Evolutionary conservation across 2,888 invertebrate species (phyloP).

Genomic region (Argyra leucocephala): DNA sequence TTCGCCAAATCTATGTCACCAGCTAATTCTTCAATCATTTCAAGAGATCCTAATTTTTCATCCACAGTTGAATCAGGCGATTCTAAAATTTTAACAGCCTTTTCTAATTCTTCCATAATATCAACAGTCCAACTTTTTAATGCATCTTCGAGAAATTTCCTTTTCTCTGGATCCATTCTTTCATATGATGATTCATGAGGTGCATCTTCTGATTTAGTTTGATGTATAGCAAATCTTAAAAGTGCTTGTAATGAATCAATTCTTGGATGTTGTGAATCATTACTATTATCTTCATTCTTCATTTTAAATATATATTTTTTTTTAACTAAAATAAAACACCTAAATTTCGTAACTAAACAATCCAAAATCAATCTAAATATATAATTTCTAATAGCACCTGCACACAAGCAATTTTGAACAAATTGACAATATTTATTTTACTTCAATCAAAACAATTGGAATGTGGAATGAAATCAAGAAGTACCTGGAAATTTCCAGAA

Average conservation of each 20-base stretch:
- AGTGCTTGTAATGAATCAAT: background rate
- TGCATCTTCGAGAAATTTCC: slow-evolving; percentile 60
- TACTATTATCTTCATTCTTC: background rate
- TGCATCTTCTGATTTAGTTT: slow-evolving; percentile 52
- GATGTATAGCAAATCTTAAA: background rate
- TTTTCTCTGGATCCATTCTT: slow-evolving; percentile 47
- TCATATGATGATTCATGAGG: slow-evolving; percentile 44
- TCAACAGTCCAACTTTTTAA: slow-evolving; percentile 60
- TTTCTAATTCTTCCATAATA: slow-evolving; percentile 56
- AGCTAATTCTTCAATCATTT: slow-evolving; percentile 56
- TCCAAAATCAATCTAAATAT: no score
- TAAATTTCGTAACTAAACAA: no score
- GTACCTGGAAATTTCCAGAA: no score
- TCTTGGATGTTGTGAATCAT: background rate
- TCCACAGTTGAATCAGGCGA: slow-evolving; percentile 46
- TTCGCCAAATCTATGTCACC: slow-evolving; percentile 72
- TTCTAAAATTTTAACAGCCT: slow-evolving; percentile 52
- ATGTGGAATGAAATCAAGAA: no score
- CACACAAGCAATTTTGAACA: no score
- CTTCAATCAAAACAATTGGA: no score
- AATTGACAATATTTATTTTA: no score
- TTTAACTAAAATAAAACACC: no score
- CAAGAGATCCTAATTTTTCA: slow-evolving; percentile 56
- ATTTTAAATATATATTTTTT: background rate
- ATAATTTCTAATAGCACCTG: no score